Evolutionary conservation across 1,140 invertebrate species (phyloP).

Genomic region (Hylaeus volcanicus): DNA sequence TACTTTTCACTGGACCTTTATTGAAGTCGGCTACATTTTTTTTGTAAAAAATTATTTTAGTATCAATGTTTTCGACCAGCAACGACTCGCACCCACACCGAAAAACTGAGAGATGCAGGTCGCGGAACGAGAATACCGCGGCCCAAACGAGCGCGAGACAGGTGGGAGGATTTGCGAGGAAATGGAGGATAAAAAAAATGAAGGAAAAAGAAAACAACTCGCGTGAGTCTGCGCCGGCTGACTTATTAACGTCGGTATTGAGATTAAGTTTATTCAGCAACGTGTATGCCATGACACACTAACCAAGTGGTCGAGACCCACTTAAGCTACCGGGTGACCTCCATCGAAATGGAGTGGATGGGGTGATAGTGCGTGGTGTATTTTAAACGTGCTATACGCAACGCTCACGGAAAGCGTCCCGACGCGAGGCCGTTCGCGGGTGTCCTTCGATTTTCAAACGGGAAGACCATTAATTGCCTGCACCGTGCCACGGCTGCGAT

Average conservation of each 20-base stretch:
- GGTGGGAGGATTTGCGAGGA: not conserved
- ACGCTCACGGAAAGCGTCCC: constrained; percentile 55
- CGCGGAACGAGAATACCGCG: not conserved
- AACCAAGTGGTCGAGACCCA: constrained; percentile 83
- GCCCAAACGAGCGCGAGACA: not conserved
- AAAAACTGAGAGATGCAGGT: constrained; percentile 22
- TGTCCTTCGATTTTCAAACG: constrained; percentile 69
- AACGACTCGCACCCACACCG: not conserved
- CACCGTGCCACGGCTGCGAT: constrained; percentile 16
- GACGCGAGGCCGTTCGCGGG: constrained; percentile 49
- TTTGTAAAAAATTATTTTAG: too few species aligned
- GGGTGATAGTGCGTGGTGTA: constrained; percentile 74
- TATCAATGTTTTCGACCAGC: not conserved
- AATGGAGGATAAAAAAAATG: not conserved
- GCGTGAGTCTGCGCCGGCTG: constrained; percentile 41
- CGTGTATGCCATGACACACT: constrained; percentile 79
- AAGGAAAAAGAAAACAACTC: not conserved
- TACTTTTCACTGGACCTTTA: too few species aligned
- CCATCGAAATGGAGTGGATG: constrained; percentile 78
- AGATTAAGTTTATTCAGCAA: constrained; percentile 77
- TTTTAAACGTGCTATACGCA: constrained; percentile 64
- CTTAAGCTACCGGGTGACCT: constrained; percentile 79
- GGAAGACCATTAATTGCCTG: constrained; percentile 60
- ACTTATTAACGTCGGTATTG: constrained; percentile 71
- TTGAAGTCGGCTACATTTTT: too few species aligned